Percentiles rank a stretch among this genome's conserved stretches.
Conservation (phyloP, 2,113 vertebrate species). For the Chloebia gouldiae region DNA sequence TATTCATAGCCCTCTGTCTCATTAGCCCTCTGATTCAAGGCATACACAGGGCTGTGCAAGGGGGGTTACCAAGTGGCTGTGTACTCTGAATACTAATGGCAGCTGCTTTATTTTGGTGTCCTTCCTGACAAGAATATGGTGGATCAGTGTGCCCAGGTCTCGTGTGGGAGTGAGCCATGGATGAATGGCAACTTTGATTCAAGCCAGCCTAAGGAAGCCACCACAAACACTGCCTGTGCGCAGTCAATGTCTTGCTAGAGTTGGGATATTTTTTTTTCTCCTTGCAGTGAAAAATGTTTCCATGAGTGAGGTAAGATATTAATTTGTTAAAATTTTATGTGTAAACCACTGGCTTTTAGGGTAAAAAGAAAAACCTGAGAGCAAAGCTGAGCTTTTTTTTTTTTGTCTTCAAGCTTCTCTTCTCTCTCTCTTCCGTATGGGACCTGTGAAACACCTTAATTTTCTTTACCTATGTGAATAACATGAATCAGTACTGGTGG, state of each 20-base stretch:
- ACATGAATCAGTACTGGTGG: background rate
- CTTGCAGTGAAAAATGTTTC: background rate
- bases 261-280: background rate
- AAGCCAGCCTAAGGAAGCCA: background rate
- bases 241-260: background rate
- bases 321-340: background rate
- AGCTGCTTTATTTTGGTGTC: constrained; percentile 55
- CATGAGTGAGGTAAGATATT: background rate
- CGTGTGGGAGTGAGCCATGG: background rate
- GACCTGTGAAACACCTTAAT: background rate
- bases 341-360: background rate
- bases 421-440: background rate
- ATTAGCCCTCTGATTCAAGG: constrained; percentile 54
- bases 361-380: background rate
- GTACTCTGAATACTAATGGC: constrained; percentile 62
- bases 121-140: background rate
- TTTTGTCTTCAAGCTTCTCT: background rate
- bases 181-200: constrained; percentile 50
- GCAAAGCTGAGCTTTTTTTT: background rate
- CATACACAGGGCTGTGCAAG: constrained; percentile 58
- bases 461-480: background rate
- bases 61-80: constrained; percentile 55
- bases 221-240: background rate
- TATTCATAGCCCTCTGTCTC: constrained; percentile 64
- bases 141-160: constrained; percentile 52